Evolutionary conservation across 2,113 vertebrate genomes (phyloP).

Genomic region (Mormoops blainvillei): DNA sequence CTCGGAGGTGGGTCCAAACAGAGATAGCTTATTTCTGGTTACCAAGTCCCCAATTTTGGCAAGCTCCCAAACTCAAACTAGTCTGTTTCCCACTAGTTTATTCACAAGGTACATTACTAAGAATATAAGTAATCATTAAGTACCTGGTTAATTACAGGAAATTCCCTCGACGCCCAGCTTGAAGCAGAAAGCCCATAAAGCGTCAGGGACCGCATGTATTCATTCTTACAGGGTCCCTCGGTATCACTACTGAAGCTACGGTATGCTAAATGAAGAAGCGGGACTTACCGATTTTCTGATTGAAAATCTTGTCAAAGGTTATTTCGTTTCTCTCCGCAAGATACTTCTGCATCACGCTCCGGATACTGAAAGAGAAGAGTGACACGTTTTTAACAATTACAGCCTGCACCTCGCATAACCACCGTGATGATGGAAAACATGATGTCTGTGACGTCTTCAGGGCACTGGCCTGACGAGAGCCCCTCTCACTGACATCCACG

Average conservation of each 20-base stretch:
- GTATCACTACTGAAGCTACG: rapidly evolving
- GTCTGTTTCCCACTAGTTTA: not conserved
- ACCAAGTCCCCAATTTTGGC: not conserved
- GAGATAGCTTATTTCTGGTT: not conserved
- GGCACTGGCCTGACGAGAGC: rapidly evolving
- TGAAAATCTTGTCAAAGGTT: slow-evolving; percentile 98
- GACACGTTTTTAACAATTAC: not conserved
- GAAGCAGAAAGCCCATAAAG: rapidly evolving
- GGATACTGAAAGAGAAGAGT: slow-evolving; percentile 86
- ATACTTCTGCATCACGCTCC: slow-evolving; percentile 99
- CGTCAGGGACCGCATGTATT: too few relatives aligned
- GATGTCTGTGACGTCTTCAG: not conserved
- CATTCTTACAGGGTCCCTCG: rapidly evolving
- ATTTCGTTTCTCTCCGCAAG: slow-evolving; percentile 94
- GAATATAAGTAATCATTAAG: not conserved
- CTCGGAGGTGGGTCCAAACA: not conserved
- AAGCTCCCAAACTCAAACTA: not conserved
- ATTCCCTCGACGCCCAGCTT: not conserved
- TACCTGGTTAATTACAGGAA: too few relatives aligned
- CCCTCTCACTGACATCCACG: not conserved
- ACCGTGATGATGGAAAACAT: rapidly evolving
- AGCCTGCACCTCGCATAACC: not conserved
- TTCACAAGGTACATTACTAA: not conserved
- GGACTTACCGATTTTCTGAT: slow-evolving; percentile 96
- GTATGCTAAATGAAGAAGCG: rapidly evolving